phyloP scores from a whole-genome alignment of 2,888 invertebrate species.

The Tenthredo scrophulariae region DNA sequence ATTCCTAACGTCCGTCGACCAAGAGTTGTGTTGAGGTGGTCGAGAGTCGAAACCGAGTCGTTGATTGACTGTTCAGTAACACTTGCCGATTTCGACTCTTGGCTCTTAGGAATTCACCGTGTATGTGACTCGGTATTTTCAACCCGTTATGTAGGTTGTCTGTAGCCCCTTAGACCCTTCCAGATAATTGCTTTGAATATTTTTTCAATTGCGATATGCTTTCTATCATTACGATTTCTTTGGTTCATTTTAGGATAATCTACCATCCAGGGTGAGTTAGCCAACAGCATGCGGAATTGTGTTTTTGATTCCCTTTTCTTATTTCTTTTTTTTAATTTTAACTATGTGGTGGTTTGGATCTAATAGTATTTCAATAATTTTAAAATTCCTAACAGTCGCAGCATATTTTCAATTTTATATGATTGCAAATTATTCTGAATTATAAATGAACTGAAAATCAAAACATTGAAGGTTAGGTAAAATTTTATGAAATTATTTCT shows the following conservation, averaged over 20 bases:
- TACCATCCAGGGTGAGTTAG: slow-evolving; percentile 44
- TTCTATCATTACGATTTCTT: slow-evolving; percentile 50
- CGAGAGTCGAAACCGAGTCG: no score
- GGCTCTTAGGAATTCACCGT: no score
- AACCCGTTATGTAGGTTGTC: background rate
- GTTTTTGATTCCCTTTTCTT: slow-evolving; percentile 53
- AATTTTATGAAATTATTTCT: slow-evolving; percentile 22
- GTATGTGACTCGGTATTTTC: background rate
- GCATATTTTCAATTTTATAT: background rate
- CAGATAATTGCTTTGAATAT: slow-evolving; percentile 5
- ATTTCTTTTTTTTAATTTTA: slow-evolving; percentile 62
- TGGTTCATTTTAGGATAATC: slow-evolving; percentile 51
- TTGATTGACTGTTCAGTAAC: no score
- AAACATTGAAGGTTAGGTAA: background rate
- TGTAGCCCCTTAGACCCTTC: background rate
- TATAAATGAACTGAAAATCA: slow-evolving; percentile 13
- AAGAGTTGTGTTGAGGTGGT: no score
- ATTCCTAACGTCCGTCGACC: no score
- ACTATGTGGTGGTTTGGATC: slow-evolving; percentile 64
- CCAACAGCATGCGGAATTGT: slow-evolving; percentile 47
- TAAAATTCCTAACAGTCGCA: slow-evolving; percentile 13
- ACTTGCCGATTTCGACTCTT: no score
- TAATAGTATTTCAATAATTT: slow-evolving; percentile 34
- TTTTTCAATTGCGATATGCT: background rate
- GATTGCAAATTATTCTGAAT: background rate